Evolutionary conservation across 2,113 vertebrate genomes (phyloP).

Genomic region (Rhinoptilus africanus): DNA sequence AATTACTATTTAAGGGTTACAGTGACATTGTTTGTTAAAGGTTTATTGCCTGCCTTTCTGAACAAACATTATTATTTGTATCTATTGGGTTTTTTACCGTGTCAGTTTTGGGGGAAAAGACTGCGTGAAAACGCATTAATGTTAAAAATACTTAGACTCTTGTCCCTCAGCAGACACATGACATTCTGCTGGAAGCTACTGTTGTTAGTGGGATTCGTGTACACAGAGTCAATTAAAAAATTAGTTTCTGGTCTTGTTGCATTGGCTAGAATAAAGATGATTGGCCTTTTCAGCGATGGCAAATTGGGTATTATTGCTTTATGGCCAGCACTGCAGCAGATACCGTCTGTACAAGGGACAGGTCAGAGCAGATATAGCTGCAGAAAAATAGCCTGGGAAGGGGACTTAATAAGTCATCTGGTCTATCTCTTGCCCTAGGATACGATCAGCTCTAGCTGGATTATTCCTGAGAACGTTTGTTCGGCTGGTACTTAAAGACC

Average conservation of each 20-base stretch:
- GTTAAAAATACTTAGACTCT: neutral
- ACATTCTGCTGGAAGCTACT: neutral
- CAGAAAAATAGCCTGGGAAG: neutral
- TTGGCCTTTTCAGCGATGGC: neutral
- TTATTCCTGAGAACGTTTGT: neutral
- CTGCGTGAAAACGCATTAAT: neutral
- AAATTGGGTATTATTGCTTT: neutral
- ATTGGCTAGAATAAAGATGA: neutral
- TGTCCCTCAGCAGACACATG: neutral
- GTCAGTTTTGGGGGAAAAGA: neutral
- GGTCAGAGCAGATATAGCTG: neutral
- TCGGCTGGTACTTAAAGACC: neutral
- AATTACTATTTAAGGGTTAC: slow-evolving; percentile 17
- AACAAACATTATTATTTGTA: slow-evolving; percentile 45
- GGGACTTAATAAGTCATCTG: neutral
- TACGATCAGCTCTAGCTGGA: neutral
- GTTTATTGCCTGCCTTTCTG: slow-evolving; percentile 20
- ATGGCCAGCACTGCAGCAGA: neutral
- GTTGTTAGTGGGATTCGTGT: neutral
- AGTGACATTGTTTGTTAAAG: slow-evolving; percentile 4
- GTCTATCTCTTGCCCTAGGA: neutral
- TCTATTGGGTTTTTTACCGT: neutral
- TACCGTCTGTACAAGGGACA: neutral
- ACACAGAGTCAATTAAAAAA: neutral
- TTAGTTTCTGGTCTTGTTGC: neutral